Percentiles rank a stretch among this genome's conserved stretches.
Evolutionary conservation across 2,113 vertebrate species (phyloP).

Genomic region (Herpetotheres cachinnans): DNA sequence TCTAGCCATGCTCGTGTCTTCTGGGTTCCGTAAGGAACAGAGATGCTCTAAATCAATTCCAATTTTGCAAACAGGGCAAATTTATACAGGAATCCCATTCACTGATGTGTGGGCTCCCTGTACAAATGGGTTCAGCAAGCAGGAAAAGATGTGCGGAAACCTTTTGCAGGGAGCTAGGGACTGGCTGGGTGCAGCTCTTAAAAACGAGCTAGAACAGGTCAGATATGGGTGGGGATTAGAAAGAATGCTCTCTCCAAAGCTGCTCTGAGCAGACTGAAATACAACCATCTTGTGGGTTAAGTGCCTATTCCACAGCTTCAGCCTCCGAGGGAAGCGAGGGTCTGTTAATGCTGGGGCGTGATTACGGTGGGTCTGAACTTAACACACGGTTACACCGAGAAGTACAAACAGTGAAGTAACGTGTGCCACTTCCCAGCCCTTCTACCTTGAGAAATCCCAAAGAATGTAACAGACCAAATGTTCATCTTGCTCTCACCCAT

Average conservation of each 20-base stretch:
- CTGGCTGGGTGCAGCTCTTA: slow-evolving; percentile 24
- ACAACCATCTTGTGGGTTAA: not conserved
- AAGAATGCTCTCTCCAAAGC: slow-evolving; percentile 48
- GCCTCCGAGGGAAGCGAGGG: not conserved
- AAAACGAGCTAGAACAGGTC: slow-evolving; percentile 54
- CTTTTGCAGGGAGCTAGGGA: not conserved
- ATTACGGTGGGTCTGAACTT: not conserved
- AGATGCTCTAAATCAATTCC: slow-evolving; percentile 1
- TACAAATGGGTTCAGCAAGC: not conserved
- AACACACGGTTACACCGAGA: not conserved
- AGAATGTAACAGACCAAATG: not conserved
- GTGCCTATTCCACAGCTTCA: not conserved
- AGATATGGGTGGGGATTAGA: slow-evolving; percentile 46
- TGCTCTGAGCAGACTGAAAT: not conserved
- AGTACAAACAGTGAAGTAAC: not conserved
- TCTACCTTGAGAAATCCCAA: not conserved
- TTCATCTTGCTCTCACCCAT: not conserved
- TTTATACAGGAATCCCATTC: not conserved
- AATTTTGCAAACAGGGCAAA: not conserved
- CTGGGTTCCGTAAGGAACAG: not conserved
- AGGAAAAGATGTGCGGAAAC: slow-evolving; percentile 6
- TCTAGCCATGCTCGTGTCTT: not conserved
- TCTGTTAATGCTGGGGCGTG: not conserved
- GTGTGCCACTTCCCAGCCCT: not conserved
- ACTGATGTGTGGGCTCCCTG: not conserved